Conservation (phyloP, 2,113 vertebrate species). For the Rhinopomastus cyanomelas region DNA sequence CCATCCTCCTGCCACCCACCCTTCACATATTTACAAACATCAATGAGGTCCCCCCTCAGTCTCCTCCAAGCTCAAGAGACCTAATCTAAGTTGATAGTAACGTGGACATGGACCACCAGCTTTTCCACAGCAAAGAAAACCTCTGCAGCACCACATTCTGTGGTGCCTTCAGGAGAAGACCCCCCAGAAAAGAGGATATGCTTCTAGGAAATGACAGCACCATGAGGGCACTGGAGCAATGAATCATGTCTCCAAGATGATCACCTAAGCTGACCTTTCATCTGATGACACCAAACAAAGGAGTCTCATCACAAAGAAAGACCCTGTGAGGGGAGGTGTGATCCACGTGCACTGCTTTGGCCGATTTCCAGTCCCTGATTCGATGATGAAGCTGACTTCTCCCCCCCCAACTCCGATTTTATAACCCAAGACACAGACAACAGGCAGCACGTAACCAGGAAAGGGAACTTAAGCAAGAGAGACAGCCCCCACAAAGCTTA, state of each 20-base stretch:
- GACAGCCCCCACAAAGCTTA: background rate
- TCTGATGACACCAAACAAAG: background rate
- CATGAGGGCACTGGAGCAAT: background rate
- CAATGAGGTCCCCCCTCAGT: no score
- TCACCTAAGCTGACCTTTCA: background rate
- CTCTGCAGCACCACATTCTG: accelerated
- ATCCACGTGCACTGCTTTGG: background rate
- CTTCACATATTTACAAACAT: no score
- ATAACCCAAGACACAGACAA: background rate
- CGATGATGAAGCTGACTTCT: accelerated
- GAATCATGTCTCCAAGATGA: background rate
- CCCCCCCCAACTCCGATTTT: background rate
- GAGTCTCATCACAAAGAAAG: background rate
- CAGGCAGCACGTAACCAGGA: background rate
- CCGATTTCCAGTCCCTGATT: no score
- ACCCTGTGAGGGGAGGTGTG: background rate
- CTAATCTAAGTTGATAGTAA: background rate
- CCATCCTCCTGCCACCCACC: no score
- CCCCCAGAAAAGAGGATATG: background rate
- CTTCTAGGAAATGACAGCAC: background rate
- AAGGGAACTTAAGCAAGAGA: background rate
- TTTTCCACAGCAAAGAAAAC: background rate
- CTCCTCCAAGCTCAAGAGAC: no score
- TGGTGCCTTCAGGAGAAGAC: background rate
- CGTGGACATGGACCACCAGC: background rate